These are phyloP conservation scores for Propithecus deckenii DNA, from an alignment of 2,797 vertebrate genomes.

Conservation along the genomic window DNA sequence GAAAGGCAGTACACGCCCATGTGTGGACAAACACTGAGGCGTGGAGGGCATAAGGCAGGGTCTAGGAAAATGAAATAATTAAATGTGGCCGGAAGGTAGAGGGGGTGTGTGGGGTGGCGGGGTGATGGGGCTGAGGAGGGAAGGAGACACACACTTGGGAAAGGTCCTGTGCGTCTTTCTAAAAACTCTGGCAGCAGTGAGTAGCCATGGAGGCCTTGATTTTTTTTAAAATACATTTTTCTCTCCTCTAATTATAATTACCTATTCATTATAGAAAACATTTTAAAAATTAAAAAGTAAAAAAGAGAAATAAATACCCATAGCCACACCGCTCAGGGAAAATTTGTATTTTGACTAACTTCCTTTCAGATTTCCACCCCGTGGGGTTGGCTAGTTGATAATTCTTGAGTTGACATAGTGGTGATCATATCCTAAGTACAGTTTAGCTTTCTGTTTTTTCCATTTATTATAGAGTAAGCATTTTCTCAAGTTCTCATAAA, in stretches of 20 bases:
- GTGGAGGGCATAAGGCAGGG: neutral
- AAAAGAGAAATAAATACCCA: neutral
- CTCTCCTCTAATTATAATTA: neutral
- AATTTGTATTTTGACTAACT: neutral
- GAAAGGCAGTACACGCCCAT: neutral
- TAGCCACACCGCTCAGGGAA: neutral
- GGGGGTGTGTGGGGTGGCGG: accelerated
- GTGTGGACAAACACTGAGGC: neutral
- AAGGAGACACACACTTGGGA: neutral
- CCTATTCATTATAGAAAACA: neutral
- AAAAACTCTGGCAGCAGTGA: neutral
- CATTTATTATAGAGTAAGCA: neutral
- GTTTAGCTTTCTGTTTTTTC: neutral
- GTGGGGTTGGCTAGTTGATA: neutral
- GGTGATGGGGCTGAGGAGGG: neutral
- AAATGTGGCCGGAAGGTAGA: neutral
- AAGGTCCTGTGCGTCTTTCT: neutral
- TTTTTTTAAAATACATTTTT: neutral
- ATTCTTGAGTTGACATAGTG: neutral
- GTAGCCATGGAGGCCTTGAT: neutral
- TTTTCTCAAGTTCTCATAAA: neutral
- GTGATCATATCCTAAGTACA: neutral
- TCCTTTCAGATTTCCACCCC: neutral
- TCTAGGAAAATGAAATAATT: neutral
- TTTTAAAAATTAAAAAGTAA: neutral